Base-by-base conservation (phyloP, 2,888 invertebrate species). In the Meiosimyza decipiens region DNA sequence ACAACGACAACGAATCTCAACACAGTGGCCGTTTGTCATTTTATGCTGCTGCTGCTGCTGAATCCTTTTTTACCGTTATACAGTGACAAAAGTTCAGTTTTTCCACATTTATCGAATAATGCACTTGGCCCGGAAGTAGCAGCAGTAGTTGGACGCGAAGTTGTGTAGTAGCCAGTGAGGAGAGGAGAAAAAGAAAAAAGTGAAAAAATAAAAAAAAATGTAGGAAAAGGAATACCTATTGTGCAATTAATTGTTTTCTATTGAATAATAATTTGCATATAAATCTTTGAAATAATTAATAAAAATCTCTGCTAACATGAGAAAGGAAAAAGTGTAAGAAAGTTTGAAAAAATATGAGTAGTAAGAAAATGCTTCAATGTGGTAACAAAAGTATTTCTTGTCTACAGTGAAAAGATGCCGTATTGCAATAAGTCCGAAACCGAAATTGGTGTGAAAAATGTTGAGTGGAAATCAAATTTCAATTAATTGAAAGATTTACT, bases 71-170 rank as follows among this genome's bases (percentile, higher is more conserved):
- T 54, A 70, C 70, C 62, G 63, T 63, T 63, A 69, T 69, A 63
- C 66, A 67, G 72, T 62, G 67, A 54, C 67, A 60, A 28, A 60
- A 54, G 55, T 67, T 77, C 74, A 78, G 78, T 78, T 76, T 75
- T 71, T 76, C 72, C 74, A 74, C 76, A 76, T 72, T 74, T 76
- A 74, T 78, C 77, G 74, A 72, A 74, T 75, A 75, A 76, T 75
- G 73, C 76, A 75, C 78, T 78, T 75, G 77, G 75, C 73, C 75
- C 74, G 71, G 60, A 59, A 71, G 69, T 60, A 18, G 51, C 59
- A 16, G 71, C 28, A 33, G n/a, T 15, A 16, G 54, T 47, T 28
- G 63, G 40, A 54, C 13, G 52, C 54, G 62, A 18, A 6, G 28
- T 22, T 57, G 57, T 28, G 28, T 40, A 57, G 40, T 40, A 57